Evolutionary conservation across 2,113 vertebrate genomes (phyloP).

Genomic region (Vulpes vulpes): DNA sequence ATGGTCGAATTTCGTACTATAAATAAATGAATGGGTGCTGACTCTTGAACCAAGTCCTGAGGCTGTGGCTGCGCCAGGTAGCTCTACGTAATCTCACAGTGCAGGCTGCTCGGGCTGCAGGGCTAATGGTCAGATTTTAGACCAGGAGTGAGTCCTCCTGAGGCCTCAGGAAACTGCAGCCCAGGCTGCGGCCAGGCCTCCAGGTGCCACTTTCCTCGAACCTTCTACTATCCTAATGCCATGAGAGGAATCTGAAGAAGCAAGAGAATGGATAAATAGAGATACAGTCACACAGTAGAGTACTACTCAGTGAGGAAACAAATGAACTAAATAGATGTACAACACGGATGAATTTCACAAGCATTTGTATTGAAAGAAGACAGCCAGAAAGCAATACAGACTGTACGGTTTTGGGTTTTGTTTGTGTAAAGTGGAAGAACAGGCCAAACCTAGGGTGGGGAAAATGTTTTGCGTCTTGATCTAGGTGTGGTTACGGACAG

Average conservation of each 20-base stretch:
- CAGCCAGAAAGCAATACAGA: not conserved
- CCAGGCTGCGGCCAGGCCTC: not conserved
- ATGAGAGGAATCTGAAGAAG: not conserved
- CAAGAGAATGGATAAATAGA: not conserved
- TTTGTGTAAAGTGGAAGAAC: not conserved
- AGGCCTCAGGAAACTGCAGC: not conserved
- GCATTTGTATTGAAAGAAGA: not conserved
- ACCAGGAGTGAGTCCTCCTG: not conserved
- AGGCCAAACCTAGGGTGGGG: not conserved
- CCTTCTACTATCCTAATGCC: not conserved
- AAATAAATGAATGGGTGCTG: constrained; percentile 39
- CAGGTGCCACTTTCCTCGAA: not conserved
- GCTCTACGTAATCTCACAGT: not conserved
- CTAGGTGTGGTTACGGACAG: not conserved
- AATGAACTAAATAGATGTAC: not conserved
- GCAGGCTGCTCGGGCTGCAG: not conserved
- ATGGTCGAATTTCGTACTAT: not conserved
- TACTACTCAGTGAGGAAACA: not conserved
- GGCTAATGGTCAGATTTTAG: not conserved
- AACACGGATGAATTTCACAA: not conserved
- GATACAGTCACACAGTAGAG: not conserved
- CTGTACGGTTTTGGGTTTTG: not conserved
- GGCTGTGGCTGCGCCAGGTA: not conserved
- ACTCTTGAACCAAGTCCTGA: not conserved
- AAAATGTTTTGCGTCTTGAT: not conserved